Evolutionary conservation across 92 coral and sea anemone species (phyloP), one percentile per base, ranked within the genome.

Genomic region (Metridium senile): DNA sequence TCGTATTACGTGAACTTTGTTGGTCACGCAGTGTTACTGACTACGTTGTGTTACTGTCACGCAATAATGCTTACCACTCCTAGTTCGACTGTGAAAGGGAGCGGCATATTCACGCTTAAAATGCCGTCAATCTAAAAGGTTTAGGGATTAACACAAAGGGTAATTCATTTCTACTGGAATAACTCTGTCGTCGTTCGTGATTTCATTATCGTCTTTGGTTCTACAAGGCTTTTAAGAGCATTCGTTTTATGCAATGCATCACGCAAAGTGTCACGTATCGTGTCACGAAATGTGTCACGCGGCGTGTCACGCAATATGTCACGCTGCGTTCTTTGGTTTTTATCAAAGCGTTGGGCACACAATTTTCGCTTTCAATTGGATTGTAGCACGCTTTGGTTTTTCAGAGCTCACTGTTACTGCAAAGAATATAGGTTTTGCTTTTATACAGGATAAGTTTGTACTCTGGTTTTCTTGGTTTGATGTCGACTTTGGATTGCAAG

Each of bases 371-470:
- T 20, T 49, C 28, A 18, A 73, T 19, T 26, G 27, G 67, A 73
- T 73, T 33, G 78, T 73, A 58, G 57, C 78, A 54, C 49, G 78
- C 78, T 73, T 73, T 73, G 78, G 56, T 73, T 73, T 58, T 73
- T 66, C 78, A 73, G 68, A 58, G 78, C 68, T 33, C 22, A 13
- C 34, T 10, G 57, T 73, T 73, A 73, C 78, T 26, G 45, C 2
- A 20, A 57, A 7, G 20, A 22, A 21, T 9, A 33, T 31, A 22
- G 52, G 64, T 35, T 62, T 58, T 73, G 51, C 43, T 73, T 49
- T 73, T 54, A 22, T 73, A 30, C 78, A 28, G 27, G 34, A n/a
- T 56, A 56, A 39, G 58, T 21, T 9, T 46, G 1, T 20, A 19
- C 67, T 22, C 54, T 1, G 6, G 49, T 39, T 39, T 4, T 39